Evolutionary conservation across 35 echinoderm and acorn worm genomes (phyloP), one percentile per base, ranked within the genome.

Genomic region (Nesometra sesokonis): DNA sequence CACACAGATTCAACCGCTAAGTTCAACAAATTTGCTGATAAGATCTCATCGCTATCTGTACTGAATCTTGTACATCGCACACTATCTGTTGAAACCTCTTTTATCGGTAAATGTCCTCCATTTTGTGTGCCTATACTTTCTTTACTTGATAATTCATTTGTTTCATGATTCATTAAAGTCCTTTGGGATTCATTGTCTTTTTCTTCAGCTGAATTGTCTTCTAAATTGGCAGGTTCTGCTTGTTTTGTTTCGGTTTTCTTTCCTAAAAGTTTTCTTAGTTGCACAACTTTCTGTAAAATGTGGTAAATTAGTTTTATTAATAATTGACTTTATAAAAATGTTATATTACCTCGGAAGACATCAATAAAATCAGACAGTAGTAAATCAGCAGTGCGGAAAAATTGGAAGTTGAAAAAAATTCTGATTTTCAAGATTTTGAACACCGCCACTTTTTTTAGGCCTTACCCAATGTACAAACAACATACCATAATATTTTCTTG

Each of bases 1-100:
- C 90, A 82, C 2, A 99, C 96, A 0, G 93, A 94, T 32, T 99
- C 96, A 8, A 94, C 90, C 0, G 92, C 96, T 31, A 89, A 88
- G 32, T 89, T 88, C 35, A 94, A 81, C 11, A 94, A 76, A 4
- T 90, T 89, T 33, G 96, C 90, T n/a, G 96, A 94, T 32, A 99
- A 79, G 52, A 94, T 87, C 32, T 92, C 92, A 32, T 86, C 83
- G 77, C 89, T 99, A 32, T 99, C 96, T 37, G 81, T 38, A 83
- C 81, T 39, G 7, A 13, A 67, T 27, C 52, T 67, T 86, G 77
- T 91, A 88, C 30, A 33, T 67, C 7, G 89, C 33, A 37, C 85
- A 80, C 21, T 67, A 17, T 67, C 52, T 67, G 52, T 67, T 27
- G 52, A 19, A 17, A 67, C 23, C 21, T 67, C 52, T 19, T 27